These are phyloP conservation scores for Chitala chitala DNA, from an alignment of 2,113 vertebrate species.

Conservation along the genomic window DNA sequence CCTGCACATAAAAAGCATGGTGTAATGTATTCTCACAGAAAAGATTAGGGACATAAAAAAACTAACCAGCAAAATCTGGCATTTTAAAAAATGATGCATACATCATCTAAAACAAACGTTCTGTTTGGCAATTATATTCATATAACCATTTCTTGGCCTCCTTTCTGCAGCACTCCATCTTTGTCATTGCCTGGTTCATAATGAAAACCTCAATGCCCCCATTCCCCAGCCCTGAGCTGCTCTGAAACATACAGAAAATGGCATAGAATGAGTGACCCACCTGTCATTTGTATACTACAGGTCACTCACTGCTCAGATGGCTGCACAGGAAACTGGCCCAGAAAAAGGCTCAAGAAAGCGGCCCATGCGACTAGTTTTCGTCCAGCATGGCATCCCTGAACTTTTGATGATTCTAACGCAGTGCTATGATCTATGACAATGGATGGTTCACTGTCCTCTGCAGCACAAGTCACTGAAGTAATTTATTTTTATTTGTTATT, in stretches of 20 bases:
- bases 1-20: background rate
- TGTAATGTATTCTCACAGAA: background rate
- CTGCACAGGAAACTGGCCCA: constrained; percentile 33
- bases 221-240: constrained; percentile 21
- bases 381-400: too few relatives aligned
- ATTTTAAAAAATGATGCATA: constrained; percentile 1
- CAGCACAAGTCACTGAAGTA: constrained; percentile 22
- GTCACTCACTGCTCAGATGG: constrained; percentile 29
- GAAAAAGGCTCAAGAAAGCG: constrained; percentile 35
- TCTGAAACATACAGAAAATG: constrained; percentile 29
- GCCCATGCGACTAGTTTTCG: constrained; percentile 32
- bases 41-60: background rate
- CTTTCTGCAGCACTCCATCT: constrained; percentile 4
- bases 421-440: constrained; percentile 24
- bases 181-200: background rate
- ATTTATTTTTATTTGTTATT: background rate
- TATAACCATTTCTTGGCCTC: constrained; percentile 19
- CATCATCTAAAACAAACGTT: background rate
- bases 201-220: constrained; percentile 16
- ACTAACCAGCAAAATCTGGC: constrained; percentile 4
- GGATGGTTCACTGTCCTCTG: constrained; percentile 31
- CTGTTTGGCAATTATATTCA: constrained; percentile 25
- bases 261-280: constrained; percentile 37
- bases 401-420: constrained; percentile 38
- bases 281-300: constrained; percentile 40